These are phyloP conservation scores for Rhagophthalmus giganteus DNA, from an alignment of 2,888 invertebrate species.

Conservation along the genomic window DNA sequence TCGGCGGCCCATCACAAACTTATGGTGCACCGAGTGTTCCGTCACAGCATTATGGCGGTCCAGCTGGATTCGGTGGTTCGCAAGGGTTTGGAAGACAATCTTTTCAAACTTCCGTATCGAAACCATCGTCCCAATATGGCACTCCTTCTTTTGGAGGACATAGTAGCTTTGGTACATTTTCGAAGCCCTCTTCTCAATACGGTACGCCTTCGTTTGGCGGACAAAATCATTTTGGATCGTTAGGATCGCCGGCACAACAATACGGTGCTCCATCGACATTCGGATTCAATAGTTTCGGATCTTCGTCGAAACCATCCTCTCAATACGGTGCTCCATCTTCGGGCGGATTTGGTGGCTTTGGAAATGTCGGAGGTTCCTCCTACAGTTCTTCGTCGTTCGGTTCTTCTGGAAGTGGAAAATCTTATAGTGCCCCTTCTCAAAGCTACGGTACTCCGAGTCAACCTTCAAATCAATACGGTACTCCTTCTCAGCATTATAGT, in stretches of 20 bases:
- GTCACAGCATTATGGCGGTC: neutral
- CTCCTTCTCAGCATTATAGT: slow-evolving; percentile 31
- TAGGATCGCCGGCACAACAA: slow-evolving; percentile 48
- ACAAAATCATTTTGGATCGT: slow-evolving; percentile 24
- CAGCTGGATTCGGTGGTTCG: slow-evolving; percentile 3
- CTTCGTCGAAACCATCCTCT: slow-evolving; percentile 35
- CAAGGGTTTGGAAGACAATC: slow-evolving; percentile 24
- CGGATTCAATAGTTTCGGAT: neutral
- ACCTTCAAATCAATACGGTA: slow-evolving; percentile 46
- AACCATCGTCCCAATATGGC: slow-evolving; percentile 51
- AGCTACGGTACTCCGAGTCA: slow-evolving; percentile 50
- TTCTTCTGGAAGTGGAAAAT: slow-evolving; percentile 29
- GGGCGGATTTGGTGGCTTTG: neutral
- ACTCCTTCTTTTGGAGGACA: slow-evolving; percentile 37
- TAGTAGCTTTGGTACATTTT: slow-evolving; percentile 41
- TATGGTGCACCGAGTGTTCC: slow-evolving; percentile 46
- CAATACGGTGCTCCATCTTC: slow-evolving; percentile 41
- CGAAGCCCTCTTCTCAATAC: slow-evolving; percentile 48
- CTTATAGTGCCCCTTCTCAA: slow-evolving; percentile 26
- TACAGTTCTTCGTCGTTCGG: slow-evolving; percentile 41
- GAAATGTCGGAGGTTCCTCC: slow-evolving; percentile 33
- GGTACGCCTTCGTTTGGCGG: slow-evolving; percentile 44
- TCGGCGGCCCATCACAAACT: slow-evolving; percentile 40
- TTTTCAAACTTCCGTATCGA: slow-evolving; percentile 20
- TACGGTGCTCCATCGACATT: slow-evolving; percentile 40